Percentiles rank a stretch among this genome's conserved stretches.
These are phyloP conservation scores for Polydesmus complanatus DNA, from an alignment of 2,888 invertebrate genomes.

Conservation along the genomic window DNA sequence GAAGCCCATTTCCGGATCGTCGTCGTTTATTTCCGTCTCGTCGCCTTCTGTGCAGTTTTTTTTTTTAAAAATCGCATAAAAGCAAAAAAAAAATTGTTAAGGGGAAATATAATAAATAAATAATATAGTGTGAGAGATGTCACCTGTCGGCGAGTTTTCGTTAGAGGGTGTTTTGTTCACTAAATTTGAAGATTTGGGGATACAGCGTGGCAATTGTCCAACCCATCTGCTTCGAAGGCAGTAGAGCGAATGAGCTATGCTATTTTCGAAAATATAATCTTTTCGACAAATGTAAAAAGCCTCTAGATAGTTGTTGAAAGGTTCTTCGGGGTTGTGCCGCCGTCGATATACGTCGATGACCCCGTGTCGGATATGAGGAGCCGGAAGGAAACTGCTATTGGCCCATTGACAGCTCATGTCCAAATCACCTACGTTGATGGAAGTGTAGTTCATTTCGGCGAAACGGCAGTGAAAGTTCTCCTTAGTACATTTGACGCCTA, in stretches of 20 bases:
- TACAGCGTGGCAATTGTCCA: constrained; percentile 9
- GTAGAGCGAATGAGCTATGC: constrained; percentile 11
- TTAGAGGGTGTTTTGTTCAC: neutral
- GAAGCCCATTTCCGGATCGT: constrained; percentile 7
- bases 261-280: neutral
- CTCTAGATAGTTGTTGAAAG: constrained; percentile 10
- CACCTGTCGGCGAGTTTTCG: neutral
- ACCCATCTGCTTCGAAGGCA: constrained; percentile 9
- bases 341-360: constrained; percentile 9
- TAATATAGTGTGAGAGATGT: neutral
- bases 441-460: neutral
- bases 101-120: no score
- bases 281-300: constrained; percentile 8
- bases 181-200: neutral
- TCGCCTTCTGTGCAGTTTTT: no score
- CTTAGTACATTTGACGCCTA: no score
- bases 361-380: constrained; percentile 7
- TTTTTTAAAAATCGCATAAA: no score
- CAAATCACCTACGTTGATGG: neutral
- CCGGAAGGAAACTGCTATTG: constrained; percentile 3
- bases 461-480: no score
- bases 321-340: constrained; percentile 7
- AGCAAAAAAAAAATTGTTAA: no score
- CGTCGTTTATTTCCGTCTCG: constrained; percentile 1
- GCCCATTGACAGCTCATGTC: constrained; percentile 9